Evolutionary conservation across 2,888 invertebrate species (phyloP).

Genomic region (Pristionchus japonicus): DNA sequence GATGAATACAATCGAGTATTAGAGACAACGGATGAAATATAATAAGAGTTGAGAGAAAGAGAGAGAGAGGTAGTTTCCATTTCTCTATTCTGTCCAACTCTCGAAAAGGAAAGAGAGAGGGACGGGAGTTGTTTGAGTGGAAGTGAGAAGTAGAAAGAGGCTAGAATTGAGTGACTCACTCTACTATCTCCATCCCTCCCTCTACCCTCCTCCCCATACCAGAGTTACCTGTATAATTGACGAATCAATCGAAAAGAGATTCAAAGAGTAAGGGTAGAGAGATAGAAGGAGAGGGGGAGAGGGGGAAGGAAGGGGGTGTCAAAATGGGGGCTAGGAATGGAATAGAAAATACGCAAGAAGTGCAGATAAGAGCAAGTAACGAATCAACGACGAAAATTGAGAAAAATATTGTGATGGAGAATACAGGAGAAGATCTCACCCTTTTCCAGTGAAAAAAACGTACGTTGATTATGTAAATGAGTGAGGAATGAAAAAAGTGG

Average conservation of each 20-base stretch:
- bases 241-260: background rate
- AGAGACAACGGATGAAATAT: background rate
- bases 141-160: slow-evolving; percentile 1
- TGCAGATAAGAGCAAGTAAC: background rate
- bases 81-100: background rate
- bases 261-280: no score
- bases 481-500: background rate
- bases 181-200: background rate
- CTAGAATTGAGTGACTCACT: background rate
- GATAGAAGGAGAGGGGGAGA: background rate
- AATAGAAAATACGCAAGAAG: background rate
- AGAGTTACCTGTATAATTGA: background rate
- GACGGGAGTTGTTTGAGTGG: background rate
- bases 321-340: no score
- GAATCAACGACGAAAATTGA: background rate
- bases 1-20: background rate
- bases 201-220: no score
- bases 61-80: background rate
- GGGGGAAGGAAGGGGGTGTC: background rate
- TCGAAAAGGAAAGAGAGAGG: background rate
- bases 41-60: background rate
- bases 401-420: background rate
- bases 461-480: background rate
- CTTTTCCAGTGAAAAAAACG: background rate
- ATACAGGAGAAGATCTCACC: background rate